Conservation (phyloP, 37 sponge, comb jelly and placozoan genomes). For the Diacarnus erythraeanus region DNA sequence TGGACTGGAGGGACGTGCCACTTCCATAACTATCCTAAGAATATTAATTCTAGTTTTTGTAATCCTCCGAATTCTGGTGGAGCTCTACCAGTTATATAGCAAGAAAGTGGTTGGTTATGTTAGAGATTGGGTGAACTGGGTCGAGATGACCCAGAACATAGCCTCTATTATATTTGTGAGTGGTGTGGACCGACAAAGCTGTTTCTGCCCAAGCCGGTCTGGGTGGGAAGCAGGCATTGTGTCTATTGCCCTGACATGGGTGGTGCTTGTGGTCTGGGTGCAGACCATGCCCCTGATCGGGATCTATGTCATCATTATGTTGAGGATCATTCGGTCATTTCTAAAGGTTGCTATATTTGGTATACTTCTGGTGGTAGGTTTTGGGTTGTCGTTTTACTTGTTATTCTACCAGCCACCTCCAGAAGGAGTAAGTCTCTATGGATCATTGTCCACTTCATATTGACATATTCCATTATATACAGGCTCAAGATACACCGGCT, state of each 20-base stretch:
- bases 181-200: neutral
- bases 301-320: constrained; percentile 94
- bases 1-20: too few species aligned
- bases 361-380: constrained; percentile 77
- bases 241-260: neutral
- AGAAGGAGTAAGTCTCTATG: neutral
- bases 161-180: neutral
- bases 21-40: too few species aligned
- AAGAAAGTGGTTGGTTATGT: constrained; percentile 28
- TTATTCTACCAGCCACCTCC: constrained; percentile 33
- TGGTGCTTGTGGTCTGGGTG: neutral
- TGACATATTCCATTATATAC: neutral
- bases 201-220: neutral
- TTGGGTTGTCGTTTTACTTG: constrained; percentile 91
- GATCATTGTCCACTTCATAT: neutral
- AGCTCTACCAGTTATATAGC: constrained; percentile 2
- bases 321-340: too few species aligned
- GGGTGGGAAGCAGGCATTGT: neutral
- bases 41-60: neutral
- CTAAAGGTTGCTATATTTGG: constrained; percentile 74
- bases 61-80: neutral
- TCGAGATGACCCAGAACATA: constrained; percentile 30
- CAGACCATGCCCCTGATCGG: constrained; percentile 54
- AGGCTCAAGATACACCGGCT: neutral
- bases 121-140: constrained; percentile 44